A percentile compares a stretch with the other conserved stretches of the same genome.
Conservation (phyloP, 1,140 invertebrate species). For the Trachymyrmex cornetzi region DNA sequence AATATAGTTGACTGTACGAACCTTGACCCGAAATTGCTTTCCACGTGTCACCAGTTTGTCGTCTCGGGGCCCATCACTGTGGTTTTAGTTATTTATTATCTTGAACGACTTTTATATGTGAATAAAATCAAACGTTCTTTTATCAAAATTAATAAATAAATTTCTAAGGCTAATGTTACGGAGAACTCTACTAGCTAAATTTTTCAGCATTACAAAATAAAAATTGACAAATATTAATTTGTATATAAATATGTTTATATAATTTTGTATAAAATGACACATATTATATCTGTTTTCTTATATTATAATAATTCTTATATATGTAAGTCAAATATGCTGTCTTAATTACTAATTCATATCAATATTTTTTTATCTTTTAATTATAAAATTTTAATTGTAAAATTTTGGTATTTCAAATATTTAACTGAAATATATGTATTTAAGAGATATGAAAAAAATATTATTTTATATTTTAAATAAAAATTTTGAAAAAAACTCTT, state of each 20-base stretch:
- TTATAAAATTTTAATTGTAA: slow-evolving; percentile 2
- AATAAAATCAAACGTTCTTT: background rate
- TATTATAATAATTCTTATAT: background rate
- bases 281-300: background rate
- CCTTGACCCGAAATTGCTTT: slow-evolving; percentile 51
- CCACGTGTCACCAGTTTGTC: slow-evolving; percentile 43
- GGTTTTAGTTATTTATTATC: slow-evolving; percentile 48
- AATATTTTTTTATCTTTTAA: background rate
- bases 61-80: background rate
- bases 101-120: slow-evolving; percentile 17
- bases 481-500: background rate
- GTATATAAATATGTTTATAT: background rate
- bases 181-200: background rate
- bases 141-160: slow-evolving; percentile 4
- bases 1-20: slow-evolving; percentile 42
- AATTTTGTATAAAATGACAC: background rate
- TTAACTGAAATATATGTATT: background rate
- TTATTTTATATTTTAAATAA: slow-evolving; percentile 27
- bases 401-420: background rate
- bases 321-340: background rate
- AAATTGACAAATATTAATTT: slow-evolving; percentile 7
- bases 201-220: background rate
- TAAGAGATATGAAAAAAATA: background rate
- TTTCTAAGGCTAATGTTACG: background rate
- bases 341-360: slow-evolving; percentile 2